Conservation (phyloP, 2,113 vertebrate species). For the Zeus faber region DNA sequence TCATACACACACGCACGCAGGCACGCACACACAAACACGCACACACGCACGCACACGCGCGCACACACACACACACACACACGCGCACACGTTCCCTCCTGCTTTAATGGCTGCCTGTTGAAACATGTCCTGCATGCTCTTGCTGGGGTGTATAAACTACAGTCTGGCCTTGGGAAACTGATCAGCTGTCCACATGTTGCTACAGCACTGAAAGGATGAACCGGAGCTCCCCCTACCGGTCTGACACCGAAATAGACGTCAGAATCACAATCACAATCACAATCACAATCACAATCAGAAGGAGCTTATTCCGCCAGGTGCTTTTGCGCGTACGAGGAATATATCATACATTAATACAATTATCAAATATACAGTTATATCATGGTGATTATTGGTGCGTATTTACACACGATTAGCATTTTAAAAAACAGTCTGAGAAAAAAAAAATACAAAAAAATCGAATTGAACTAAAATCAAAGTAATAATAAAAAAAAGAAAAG, state of each 20-base stretch:
- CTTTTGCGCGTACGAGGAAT: too few relatives aligned
- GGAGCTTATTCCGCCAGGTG: too few relatives aligned
- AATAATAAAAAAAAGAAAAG: too few relatives aligned
- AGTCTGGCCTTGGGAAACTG: conserved; percentile 53
- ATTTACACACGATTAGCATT: too few relatives aligned
- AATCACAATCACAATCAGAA: too few relatives aligned
- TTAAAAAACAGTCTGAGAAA: too few relatives aligned
- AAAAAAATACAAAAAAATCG: too few relatives aligned
- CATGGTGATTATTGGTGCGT: too few relatives aligned
- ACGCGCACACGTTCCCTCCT: conserved; percentile 20
- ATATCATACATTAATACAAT: too few relatives aligned
- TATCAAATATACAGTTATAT: too few relatives aligned
- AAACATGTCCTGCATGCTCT: conserved; percentile 24
- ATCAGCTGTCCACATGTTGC: conserved; percentile 40
- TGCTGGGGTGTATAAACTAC: conserved; percentile 24
- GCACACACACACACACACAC: background rate
- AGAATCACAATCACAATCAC: too few relatives aligned
- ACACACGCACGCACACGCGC: background rate
- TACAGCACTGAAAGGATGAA: conserved; percentile 35
- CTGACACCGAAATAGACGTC: conserved; percentile 8
- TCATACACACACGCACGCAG: background rate
- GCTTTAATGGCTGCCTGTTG: conserved; percentile 6
- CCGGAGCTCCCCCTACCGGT: conserved; percentile 67
- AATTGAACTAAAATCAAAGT: too few relatives aligned
- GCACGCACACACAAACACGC: background rate